These are phyloP conservation scores for Diploptera punctata DNA, from an alignment of 2,888 invertebrate genomes.

Conservation along the genomic window DNA sequence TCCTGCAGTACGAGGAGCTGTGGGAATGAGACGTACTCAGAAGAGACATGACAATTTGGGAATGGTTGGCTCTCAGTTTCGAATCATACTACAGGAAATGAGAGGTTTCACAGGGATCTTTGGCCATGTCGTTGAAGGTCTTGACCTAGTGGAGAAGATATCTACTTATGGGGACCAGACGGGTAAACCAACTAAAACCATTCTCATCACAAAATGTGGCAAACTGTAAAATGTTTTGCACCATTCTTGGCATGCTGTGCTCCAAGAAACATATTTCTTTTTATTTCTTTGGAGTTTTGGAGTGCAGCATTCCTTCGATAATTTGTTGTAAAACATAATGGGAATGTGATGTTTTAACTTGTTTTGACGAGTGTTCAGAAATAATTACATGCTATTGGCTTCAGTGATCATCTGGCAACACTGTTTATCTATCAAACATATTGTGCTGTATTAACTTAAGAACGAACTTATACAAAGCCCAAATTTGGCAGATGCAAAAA, in stretches of 20 bases:
- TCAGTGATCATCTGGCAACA: slow-evolving; percentile 1
- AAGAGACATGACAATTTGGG: slow-evolving; percentile 80
- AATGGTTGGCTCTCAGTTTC: slow-evolving; percentile 85
- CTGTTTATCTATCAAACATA: not conserved
- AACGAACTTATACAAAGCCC: slow-evolving; percentile 15
- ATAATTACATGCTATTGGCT: slow-evolving; percentile 1
- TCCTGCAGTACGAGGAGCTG: slow-evolving; percentile 75
- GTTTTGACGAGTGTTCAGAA: not conserved
- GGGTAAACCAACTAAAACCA: slow-evolving; percentile 77
- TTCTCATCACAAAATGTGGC: slow-evolving; percentile 77
- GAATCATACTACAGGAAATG: slow-evolving; percentile 82
- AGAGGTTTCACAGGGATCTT: slow-evolving; percentile 84
- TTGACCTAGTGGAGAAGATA: slow-evolving; percentile 79
- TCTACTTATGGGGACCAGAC: slow-evolving; percentile 78
- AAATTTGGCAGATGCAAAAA: not conserved
- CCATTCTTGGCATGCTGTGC: slow-evolving; percentile 1
- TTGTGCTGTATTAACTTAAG: not conserved
- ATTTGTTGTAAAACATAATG: not conserved
- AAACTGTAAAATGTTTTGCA: slow-evolving; percentile 62
- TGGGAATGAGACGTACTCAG: slow-evolving; percentile 82
- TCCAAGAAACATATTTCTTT: not conserved
- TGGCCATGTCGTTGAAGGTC: slow-evolving; percentile 79
- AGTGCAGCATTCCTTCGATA: not conserved
- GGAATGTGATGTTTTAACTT: not conserved
- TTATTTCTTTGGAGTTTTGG: not conserved